These are phyloP conservation scores for Phymanthus crucifer DNA, from an alignment of 92 coral and sea anemone genomes.

Conservation along the genomic window DNA sequence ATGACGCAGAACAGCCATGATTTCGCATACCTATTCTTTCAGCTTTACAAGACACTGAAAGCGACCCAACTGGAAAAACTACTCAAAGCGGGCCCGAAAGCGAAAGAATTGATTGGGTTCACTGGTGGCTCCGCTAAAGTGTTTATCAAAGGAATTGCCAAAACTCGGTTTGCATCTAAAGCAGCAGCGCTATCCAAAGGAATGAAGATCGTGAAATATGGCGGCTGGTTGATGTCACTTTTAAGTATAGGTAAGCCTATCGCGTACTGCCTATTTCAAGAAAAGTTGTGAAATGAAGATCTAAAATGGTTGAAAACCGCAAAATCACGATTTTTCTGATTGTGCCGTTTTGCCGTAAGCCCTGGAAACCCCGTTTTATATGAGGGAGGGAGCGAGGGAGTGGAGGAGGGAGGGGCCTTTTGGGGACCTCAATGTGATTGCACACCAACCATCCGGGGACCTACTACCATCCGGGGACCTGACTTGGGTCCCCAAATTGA, in stretches of 20 bases:
- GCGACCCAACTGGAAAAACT: background rate
- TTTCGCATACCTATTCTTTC: background rate
- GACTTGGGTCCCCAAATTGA: too few species aligned
- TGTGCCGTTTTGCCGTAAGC: too few species aligned
- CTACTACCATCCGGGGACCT: too few species aligned
- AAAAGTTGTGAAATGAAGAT: background rate
- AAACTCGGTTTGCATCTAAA: background rate
- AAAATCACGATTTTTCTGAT: too few species aligned
- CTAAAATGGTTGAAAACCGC: too few species aligned
- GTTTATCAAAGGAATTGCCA: constrained; percentile 10
- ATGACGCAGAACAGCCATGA: too few species aligned
- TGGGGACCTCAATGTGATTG: too few species aligned
- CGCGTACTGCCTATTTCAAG: too few species aligned
- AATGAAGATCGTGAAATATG: constrained; percentile 23
- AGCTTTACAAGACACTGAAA: constrained; percentile 14
- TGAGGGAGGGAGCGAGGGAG: too few species aligned
- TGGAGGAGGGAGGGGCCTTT: too few species aligned
- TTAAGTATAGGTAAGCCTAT: constrained; percentile 8
- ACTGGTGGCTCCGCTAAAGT: constrained; percentile 2
- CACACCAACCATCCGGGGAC: too few species aligned
- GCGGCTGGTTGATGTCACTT: constrained; percentile 9
- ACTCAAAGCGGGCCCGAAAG: background rate
- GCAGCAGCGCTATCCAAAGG: background rate
- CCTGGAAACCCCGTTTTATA: too few species aligned
- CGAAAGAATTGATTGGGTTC: constrained; percentile 8